phyloP scores from a whole-genome alignment of 2,888 invertebrate genomes.

The Ophion ellenae region DNA sequence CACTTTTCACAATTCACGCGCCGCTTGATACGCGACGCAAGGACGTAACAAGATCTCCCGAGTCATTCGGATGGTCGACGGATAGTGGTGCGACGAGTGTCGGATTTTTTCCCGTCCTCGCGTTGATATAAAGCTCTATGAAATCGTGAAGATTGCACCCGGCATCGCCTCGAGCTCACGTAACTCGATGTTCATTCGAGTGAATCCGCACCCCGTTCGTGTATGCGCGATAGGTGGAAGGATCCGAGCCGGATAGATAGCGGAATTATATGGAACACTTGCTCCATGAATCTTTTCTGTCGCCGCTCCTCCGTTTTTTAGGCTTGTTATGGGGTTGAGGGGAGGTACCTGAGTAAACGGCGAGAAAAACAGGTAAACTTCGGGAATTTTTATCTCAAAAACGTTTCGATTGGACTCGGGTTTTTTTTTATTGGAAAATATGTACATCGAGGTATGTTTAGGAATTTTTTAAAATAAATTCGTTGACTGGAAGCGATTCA shows the following conservation, averaged over 20 bases:
- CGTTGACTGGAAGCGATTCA: no score
- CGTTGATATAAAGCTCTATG: conserved; percentile 36
- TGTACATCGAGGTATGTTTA: no score
- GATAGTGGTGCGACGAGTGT: conserved; percentile 53
- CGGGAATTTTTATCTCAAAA: no score
- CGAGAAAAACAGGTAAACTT: no score
- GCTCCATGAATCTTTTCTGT: neutral
- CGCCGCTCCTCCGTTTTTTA: neutral
- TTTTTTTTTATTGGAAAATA: no score
- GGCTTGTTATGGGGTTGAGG: neutral
- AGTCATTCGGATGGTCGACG: conserved; percentile 45
- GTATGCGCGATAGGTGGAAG: neutral
- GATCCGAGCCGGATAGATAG: conserved; percentile 10
- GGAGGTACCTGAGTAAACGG: no score
- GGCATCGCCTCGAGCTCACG: conserved; percentile 46
- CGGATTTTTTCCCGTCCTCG: conserved; percentile 25
- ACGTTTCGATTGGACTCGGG: no score
- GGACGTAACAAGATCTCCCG: conserved; percentile 50
- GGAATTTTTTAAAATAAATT: no score
- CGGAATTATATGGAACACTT: conserved; percentile 3
- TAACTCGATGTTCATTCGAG: conserved; percentile 58
- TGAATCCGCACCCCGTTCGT: conserved; percentile 33
- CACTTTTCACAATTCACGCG: conserved; percentile 59
- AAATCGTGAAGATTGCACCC: conserved; percentile 55
- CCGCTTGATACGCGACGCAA: conserved; percentile 37